phyloP scores from a whole-genome alignment of 1,140 invertebrate genomes.

The Araneus ventricosus region DNA sequence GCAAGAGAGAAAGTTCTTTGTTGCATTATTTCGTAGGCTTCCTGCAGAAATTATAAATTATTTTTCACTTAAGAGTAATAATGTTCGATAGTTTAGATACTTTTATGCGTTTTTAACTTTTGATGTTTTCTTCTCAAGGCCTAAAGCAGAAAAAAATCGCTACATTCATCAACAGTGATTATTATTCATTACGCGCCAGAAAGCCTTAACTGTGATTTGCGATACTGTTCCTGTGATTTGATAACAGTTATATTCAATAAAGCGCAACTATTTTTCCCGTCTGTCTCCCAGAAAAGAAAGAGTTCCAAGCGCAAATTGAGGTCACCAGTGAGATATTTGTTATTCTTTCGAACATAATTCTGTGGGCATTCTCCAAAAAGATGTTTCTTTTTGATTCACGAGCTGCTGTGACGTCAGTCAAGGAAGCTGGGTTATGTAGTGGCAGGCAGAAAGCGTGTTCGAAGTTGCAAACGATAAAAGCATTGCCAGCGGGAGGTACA shows the following conservation, averaged over 20 bases:
- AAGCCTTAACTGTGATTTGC: too few species aligned
- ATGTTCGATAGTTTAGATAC: too few species aligned
- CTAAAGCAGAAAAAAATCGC: too few species aligned
- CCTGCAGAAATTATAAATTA: too few species aligned
- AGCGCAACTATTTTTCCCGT: not conserved
- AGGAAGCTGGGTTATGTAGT: constrained; percentile 5
- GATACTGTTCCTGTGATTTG: not conserved
- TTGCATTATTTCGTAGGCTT: too few species aligned
- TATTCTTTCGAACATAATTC: not conserved
- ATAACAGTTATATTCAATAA: not conserved
- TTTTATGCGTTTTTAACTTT: too few species aligned
- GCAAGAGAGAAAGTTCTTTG: too few species aligned
- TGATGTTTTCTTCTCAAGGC: too few species aligned
- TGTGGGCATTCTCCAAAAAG: constrained; percentile 20
- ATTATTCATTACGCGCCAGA: too few species aligned
- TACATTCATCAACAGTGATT: too few species aligned
- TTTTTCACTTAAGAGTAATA: too few species aligned
- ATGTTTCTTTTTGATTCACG: constrained; percentile 1
- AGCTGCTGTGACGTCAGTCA: not conserved
- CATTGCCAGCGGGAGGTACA: constrained; percentile 18
- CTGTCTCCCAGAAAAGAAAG: not conserved
- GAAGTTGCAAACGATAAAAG: not conserved
- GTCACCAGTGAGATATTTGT: not conserved
- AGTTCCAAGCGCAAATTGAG: not conserved
- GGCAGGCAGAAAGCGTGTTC: not conserved